These are phyloP conservation scores for Stylophora pistillata DNA, from an alignment of 64 coral and sea anemone genomes.

Conservation along the genomic window DNA sequence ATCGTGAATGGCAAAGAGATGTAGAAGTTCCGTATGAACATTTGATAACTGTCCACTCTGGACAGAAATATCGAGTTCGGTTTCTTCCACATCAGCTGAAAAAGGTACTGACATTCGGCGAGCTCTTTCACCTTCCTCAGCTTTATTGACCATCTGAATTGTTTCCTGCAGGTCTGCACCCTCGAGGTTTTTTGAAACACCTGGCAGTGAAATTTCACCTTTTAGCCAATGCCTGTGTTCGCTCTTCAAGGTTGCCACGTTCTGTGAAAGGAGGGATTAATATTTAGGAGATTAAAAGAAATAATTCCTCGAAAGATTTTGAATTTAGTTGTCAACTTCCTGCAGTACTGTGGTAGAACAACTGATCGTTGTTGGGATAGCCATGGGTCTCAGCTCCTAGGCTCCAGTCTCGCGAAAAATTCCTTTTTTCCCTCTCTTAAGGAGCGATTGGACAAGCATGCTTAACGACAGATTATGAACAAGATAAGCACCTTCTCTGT, in stretches of 20 bases:
- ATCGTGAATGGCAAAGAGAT: slow-evolving; percentile 95
- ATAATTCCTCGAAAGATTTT: no score
- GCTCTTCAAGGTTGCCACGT: slow-evolving; percentile 23
- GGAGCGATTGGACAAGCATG: no score
- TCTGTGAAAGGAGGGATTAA: neutral
- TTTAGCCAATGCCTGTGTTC: neutral
- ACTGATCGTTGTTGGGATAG: no score
- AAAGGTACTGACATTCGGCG: slow-evolving; percentile 80
- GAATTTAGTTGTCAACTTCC: no score
- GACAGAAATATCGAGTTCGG: slow-evolving; percentile 54
- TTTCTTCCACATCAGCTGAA: slow-evolving; percentile 47
- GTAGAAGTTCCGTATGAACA: slow-evolving; percentile 86
- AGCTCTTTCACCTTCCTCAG: slow-evolving; percentile 68
- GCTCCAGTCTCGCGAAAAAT: no score
- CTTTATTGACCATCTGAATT: slow-evolving; percentile 53
- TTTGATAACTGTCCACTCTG: slow-evolving; percentile 58
- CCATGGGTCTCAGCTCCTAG: no score
- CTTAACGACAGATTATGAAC: no score
- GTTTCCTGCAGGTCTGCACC: slow-evolving; percentile 23
- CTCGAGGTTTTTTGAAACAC: neutral
- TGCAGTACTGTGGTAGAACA: no score
- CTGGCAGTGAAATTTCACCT: neutral
- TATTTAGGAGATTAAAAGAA: no score
- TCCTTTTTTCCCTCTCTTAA: no score
- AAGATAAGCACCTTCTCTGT: no score